Percentiles rank a stretch among this genome's conserved stretches.
phyloP scores from a whole-genome alignment of 2,113 vertebrate genomes.

The Pundamilia nyererei region DNA sequence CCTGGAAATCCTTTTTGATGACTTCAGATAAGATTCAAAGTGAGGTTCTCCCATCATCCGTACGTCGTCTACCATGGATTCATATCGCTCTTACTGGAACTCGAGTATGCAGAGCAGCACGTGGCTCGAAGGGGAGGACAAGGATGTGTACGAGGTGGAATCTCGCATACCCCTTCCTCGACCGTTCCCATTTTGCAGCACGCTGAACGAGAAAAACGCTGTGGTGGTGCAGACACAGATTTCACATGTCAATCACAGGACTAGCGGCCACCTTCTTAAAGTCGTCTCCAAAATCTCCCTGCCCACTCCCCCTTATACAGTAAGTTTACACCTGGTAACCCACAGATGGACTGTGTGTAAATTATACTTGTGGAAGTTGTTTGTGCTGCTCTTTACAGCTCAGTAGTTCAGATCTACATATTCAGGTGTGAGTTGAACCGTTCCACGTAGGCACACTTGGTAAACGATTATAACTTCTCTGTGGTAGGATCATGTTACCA shows the following conservation, averaged over 20 bases:
- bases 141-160: slow-evolving; percentile 89
- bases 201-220: slow-evolving; percentile 84
- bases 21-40: not conserved
- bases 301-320: slow-evolving; percentile 92
- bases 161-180: slow-evolving; percentile 88
- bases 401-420: not conserved
- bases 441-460: not conserved
- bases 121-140: slow-evolving; percentile 82
- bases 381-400: not conserved
- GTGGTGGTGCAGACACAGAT: slow-evolving; percentile 90
- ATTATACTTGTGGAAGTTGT: not conserved
- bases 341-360: not conserved
- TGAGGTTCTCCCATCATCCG: not conserved
- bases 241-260: slow-evolving; percentile 81
- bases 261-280: slow-evolving; percentile 84
- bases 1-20: slow-evolving; percentile 4
- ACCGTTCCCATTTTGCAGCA: slow-evolving; percentile 79
- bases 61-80: slow-evolving; percentile 78
- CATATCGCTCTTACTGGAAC: slow-evolving; percentile 79
- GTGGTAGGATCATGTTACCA: not conserved
- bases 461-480: slow-evolving; percentile 4
- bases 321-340: slow-evolving; percentile 74
- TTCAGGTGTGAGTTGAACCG: not conserved
- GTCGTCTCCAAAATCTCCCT: slow-evolving; percentile 94
- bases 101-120: slow-evolving; percentile 61